Base-by-base conservation (phyloP, 2,797 vertebrate genomes). In the Synanceia verrucosa region DNA sequence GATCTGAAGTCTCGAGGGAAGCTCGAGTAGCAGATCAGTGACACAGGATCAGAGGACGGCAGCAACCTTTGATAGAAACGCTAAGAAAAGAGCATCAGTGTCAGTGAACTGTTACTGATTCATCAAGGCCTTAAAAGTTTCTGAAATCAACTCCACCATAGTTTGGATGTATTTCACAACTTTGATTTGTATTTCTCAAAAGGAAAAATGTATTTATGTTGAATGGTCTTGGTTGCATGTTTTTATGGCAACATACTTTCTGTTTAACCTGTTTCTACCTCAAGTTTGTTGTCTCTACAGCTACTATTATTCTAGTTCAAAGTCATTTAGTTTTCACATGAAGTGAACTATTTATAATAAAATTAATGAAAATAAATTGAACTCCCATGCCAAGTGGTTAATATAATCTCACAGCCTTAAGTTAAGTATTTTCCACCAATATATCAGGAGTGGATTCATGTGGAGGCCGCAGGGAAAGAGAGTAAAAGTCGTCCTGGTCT, bases 1-100 rank as follows among this genome's bases (percentile, higher is more conserved):
- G 90, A 90, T 59, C 84, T 96, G 28, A 85, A 88, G 52, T 81
- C 50, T 31, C 81, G 80, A 11, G 91, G 86, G 39, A 57, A 13
- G 73, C 52, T 0, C 70, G 89, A 9, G 43, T 73, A 2, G 66
- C 55, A 47, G 50, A 78, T 67, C 14, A 69, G 44, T 84, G n/a
- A 84, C 8, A 21, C 13, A 19, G 2, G 9, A 41, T 69, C 16
- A 59, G 19, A 9, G 12, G 9, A 23, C 34, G 65, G 55, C 6
- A 9, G 55, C 9, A 65, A 37, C 39, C n/a, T 29, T 8, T 61
- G n/a, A 21, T 16, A 48, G 12, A 66, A 55, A 65, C 41, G 13
- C 53, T 44, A 33, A 48, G 11, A 46, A 18, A 59, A 26, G 18
- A 12, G 1, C 4, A 37, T 41, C 48, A 41, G 9, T 48, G 10